Evolutionary conservation across 2,797 vertebrate species (phyloP).

Genomic region (Pseudochirops cupreus): DNA sequence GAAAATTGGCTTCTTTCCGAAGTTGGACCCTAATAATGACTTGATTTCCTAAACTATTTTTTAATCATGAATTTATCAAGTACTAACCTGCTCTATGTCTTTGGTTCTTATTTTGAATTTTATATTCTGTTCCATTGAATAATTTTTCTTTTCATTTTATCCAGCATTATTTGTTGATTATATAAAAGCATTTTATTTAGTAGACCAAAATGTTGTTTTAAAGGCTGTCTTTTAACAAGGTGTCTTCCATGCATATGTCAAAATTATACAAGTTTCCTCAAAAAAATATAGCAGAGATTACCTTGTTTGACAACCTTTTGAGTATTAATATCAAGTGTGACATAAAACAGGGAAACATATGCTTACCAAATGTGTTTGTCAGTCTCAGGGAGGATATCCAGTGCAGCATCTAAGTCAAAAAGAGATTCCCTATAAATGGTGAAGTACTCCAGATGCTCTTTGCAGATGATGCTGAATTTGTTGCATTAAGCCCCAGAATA

Average conservation of each 20-base stretch:
- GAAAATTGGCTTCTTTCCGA: not conserved
- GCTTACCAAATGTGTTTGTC: not conserved
- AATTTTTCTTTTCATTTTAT: not conserved
- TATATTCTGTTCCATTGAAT: not conserved
- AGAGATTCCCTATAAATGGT: not conserved
- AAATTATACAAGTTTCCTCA: not conserved
- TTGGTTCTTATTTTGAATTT: not conserved
- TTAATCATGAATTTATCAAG: not conserved
- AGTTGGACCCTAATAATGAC: not conserved
- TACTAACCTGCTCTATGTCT: not conserved
- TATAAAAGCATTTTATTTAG: not conserved
- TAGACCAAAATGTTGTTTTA: not conserved
- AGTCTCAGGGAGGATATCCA: not conserved
- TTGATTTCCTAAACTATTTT: not conserved
- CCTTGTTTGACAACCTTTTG: constrained; percentile 2
- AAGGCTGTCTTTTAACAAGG: not conserved
- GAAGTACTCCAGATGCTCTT: not conserved
- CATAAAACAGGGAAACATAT: constrained; percentile 4
- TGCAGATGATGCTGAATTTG: not conserved
- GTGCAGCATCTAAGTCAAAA: not conserved
- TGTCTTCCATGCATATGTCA: not conserved
- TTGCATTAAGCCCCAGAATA: not conserved
- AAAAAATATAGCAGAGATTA: not conserved
- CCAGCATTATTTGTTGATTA: not conserved
- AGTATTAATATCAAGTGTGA: not conserved